phyloP scores from a whole-genome alignment of 2,797 vertebrate species.

The Crax fasciolata region DNA sequence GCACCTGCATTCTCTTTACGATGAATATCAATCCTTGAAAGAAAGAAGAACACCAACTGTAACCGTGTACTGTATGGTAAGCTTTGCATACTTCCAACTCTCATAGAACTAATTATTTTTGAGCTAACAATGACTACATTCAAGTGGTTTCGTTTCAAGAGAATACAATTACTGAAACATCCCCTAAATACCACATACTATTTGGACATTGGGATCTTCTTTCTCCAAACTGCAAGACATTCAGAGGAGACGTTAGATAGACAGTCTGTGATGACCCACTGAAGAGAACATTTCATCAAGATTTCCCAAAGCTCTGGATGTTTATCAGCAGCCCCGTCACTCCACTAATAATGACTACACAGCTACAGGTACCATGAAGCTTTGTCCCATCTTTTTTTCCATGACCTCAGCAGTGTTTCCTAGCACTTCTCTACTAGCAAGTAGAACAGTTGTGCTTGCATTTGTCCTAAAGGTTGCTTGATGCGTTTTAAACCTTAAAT shows the following conservation, averaged over 20 bases:
- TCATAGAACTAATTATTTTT: background rate
- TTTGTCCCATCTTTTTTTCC: background rate
- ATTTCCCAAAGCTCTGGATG: background rate
- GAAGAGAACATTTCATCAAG: background rate
- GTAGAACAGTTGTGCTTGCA: background rate
- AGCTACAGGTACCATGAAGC: background rate
- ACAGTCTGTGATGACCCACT: background rate
- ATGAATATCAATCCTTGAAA: constrained; percentile 95
- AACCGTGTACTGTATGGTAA: background rate
- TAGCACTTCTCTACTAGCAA: background rate
- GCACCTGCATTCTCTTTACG: constrained; percentile 98
- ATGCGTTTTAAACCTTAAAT: background rate
- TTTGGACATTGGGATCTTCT: background rate
- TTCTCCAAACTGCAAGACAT: background rate
- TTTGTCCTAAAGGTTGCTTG: background rate
- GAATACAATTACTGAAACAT: background rate
- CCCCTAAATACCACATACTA: background rate
- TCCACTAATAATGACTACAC: background rate
- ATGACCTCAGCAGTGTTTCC: background rate
- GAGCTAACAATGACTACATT: background rate
- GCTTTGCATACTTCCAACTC: background rate
- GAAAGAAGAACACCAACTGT: constrained; percentile 23
- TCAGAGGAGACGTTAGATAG: background rate
- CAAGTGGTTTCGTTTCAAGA: background rate
- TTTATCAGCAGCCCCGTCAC: background rate